These are phyloP conservation scores for Branchellion lobata DNA, from an alignment of 2,888 invertebrate species.

Conservation along the genomic window DNA sequence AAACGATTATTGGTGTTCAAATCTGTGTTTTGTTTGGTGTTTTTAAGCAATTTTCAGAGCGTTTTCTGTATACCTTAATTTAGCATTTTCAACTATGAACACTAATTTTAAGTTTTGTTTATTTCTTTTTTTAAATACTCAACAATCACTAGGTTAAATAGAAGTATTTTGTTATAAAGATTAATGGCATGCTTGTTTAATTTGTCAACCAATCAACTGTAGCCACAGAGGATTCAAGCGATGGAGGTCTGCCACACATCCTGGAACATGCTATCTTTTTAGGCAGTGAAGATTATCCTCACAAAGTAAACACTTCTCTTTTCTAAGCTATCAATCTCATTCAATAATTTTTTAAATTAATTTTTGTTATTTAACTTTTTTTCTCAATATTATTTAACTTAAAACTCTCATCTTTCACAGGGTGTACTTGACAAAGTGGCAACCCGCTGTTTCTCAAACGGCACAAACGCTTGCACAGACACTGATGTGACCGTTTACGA, in stretches of 20 bases:
- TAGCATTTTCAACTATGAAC: too few species aligned
- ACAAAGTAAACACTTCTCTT: conserved; percentile 69
- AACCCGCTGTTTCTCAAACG: conserved; percentile 83
- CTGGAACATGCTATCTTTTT: conserved; percentile 87
- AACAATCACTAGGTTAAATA: too few species aligned
- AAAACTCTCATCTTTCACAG: conserved; percentile 52
- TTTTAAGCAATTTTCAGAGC: too few species aligned
- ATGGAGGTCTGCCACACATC: conserved; percentile 89
- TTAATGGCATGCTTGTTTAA: too few species aligned
- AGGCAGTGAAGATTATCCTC: conserved; percentile 85
- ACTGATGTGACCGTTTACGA: conserved; percentile 85
- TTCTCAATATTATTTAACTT: not conserved
- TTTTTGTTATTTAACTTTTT: not conserved
- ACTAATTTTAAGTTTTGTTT: too few species aligned
- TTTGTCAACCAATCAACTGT: too few species aligned
- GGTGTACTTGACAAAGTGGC: conserved; percentile 84
- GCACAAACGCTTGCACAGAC: conserved; percentile 88
- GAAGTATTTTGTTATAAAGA: too few species aligned
- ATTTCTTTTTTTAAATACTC: too few species aligned
- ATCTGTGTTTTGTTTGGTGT: too few species aligned
- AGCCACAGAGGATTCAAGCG: conserved; percentile 88
- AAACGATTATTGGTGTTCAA: too few species aligned
- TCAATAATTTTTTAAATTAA: not conserved
- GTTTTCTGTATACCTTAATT: too few species aligned
- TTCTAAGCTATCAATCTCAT: not conserved